Conservation (phyloP, 2,888 invertebrate species). For the Seira sanloemensis region DNA sequence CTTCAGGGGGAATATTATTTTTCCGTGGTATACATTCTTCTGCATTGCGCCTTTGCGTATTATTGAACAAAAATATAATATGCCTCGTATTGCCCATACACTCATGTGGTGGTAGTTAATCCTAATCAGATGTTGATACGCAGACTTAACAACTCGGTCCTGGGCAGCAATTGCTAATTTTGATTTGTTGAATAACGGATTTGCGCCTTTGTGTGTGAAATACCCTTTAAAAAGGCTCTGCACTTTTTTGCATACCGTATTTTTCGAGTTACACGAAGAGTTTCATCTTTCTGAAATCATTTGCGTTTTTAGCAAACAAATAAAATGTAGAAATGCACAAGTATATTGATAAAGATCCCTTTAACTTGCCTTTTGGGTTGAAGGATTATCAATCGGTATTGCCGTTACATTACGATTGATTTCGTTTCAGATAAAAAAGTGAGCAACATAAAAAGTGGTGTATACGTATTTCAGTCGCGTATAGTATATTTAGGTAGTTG, state of each 20-base stretch:
- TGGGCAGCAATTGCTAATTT: constrained; percentile 48
- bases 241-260: constrained; percentile 2
- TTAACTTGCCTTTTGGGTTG: constrained; percentile 5
- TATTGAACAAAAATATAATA: neutral
- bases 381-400: constrained; percentile 9
- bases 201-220: constrained; percentile 12
- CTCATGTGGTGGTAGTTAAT: neutral
- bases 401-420: constrained; percentile 3
- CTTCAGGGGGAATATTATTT: constrained; percentile 10
- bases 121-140: constrained; percentile 58
- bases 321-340: neutral
- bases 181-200: constrained; percentile 57
- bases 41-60: neutral
- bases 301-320: neutral
- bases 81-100: neutral
- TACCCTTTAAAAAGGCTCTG: neutral
- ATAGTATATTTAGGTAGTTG: no score
- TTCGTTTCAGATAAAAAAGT: neutral
- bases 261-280: neutral
- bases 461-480: no score
- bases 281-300: neutral
- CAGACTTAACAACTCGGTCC: constrained; percentile 37
- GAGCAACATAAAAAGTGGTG: no score
- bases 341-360: neutral
- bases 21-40: neutral